Evolutionary conservation across 2,888 invertebrate genomes (phyloP).

Genomic region (Artemia sp.): DNA sequence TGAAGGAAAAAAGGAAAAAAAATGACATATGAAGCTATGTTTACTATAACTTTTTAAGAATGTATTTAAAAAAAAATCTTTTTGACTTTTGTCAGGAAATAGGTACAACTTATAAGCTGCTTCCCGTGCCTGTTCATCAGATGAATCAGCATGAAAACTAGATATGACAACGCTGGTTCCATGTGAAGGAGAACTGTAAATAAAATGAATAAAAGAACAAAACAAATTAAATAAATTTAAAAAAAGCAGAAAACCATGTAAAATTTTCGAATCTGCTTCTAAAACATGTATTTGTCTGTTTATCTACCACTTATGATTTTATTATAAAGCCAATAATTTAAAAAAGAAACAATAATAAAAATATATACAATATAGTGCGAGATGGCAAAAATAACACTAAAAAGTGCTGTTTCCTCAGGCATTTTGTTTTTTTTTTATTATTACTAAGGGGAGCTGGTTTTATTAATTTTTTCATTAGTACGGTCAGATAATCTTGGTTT

Average conservation of each 20-base stretch:
- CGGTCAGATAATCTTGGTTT: too few relatives aligned
- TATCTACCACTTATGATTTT: too few relatives aligned
- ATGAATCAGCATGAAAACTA: constrained; percentile 66
- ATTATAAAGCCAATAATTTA: too few relatives aligned
- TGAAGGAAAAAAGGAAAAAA: constrained; percentile 35
- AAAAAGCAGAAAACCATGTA: constrained; percentile 19
- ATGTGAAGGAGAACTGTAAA: constrained; percentile 42
- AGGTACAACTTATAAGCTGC: constrained; percentile 71
- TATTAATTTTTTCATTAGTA: too few relatives aligned
- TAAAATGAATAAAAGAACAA: constrained; percentile 36
- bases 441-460: too few relatives aligned
- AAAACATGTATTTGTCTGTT: background rate
- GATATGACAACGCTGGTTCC: constrained; percentile 56
- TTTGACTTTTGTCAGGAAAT: constrained; percentile 43
- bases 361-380: too few relatives aligned
- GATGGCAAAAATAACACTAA: too few relatives aligned
- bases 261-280: background rate
- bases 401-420: too few relatives aligned
- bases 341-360: too few relatives aligned
- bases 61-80: too few relatives aligned
- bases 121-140: constrained; percentile 60
- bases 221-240: constrained; percentile 49
- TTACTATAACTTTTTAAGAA: too few relatives aligned
- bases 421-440: too few relatives aligned
- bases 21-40: constrained; percentile 13